Evolutionary conservation across 2,797 vertebrate genomes (phyloP), one percentile per base, ranked within the genome.

Genomic region (Pipistrellus kuhlii): DNA sequence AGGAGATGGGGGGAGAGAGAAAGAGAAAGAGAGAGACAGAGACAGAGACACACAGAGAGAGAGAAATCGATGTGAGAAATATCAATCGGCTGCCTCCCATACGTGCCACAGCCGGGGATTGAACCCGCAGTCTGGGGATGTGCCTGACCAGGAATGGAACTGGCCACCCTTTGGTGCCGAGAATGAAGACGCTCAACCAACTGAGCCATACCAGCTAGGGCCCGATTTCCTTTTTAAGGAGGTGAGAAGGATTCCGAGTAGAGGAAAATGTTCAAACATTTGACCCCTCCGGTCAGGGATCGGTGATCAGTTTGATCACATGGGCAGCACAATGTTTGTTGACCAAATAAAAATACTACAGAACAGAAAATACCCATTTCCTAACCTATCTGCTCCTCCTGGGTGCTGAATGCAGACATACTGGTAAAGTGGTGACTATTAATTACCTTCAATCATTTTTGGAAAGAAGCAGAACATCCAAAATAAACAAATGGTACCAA

Each of bases 341-440:
- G 20, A 94, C 81, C 41, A 95, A 95, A 96, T 83, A 90, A 96
- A 96, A 94, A 94, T 82, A 95, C 41, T 69, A 91, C 20, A 77
- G 69, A 92, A 91, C n/a, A 95, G 92, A 95, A 96, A 83, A 95
- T 66, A 57, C 30, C 77, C 69, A 93, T 85, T 93, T 85, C 27
- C 66, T 84, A 91, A 88, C 9, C 75, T 62, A 76, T 81, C 21
- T 91, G 76, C 30, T 90, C 44, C 46, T 93, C 44, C 51, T 93
- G 30, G 85, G 46, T 92, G 77, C 32, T 62, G 15, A 90, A 97
- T 75, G 38, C 57, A 85, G 51, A 80, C 62, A 90, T 21, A 59
- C 23, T 59, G 57, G 57, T 27, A 82, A 41, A 92, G 14, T 38
- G 64, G 27, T 91, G 25, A 87, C 57, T 81, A 77, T 85, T 64